Conservation (phyloP, 1,140 invertebrate genomes). For the Lasaia peninsularis region DNA sequence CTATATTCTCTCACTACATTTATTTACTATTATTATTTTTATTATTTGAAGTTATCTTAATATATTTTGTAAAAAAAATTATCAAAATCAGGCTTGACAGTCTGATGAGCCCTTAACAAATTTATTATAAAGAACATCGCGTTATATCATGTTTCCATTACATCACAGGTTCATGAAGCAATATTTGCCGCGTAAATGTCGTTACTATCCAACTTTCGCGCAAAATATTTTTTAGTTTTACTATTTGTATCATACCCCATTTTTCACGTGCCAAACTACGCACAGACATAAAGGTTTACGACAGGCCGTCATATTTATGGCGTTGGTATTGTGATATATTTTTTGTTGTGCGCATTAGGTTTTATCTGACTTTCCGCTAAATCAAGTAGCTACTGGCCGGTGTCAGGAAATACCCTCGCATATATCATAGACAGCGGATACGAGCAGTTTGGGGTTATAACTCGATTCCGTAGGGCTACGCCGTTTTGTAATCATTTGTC, state of each 20-base stretch:
- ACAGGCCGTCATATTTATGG: conserved; percentile 75
- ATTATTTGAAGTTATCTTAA: no score
- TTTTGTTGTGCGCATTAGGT: conserved; percentile 76
- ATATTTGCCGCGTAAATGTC: conserved; percentile 31
- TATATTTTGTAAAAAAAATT: neutral
- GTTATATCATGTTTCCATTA: conserved; percentile 17
- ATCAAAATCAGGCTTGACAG: neutral
- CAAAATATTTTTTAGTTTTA: conserved; percentile 60
- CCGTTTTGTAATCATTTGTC: conserved; percentile 48
- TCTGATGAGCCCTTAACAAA: neutral
- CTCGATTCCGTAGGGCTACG: conserved; percentile 51
- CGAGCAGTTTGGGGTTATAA: conserved; percentile 66
- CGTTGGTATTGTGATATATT: conserved; percentile 71
- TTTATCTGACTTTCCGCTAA: conserved; percentile 77
- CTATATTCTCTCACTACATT: no score
- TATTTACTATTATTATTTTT: no score
- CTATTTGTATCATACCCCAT: conserved; percentile 63
- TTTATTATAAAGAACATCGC: neutral
- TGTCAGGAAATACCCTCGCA: conserved; percentile 71
- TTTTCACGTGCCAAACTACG: conserved; percentile 71
- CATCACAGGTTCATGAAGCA: conserved; percentile 13
- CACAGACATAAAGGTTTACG: conserved; percentile 75
- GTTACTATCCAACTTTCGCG: conserved; percentile 35
- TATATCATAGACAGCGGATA: conserved; percentile 68
- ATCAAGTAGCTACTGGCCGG: conserved; percentile 76